Percentiles rank a stretch among this genome's conserved stretches.
phyloP scores from a whole-genome alignment of 2,797 vertebrate genomes.

The Lerista edwardsae region DNA sequence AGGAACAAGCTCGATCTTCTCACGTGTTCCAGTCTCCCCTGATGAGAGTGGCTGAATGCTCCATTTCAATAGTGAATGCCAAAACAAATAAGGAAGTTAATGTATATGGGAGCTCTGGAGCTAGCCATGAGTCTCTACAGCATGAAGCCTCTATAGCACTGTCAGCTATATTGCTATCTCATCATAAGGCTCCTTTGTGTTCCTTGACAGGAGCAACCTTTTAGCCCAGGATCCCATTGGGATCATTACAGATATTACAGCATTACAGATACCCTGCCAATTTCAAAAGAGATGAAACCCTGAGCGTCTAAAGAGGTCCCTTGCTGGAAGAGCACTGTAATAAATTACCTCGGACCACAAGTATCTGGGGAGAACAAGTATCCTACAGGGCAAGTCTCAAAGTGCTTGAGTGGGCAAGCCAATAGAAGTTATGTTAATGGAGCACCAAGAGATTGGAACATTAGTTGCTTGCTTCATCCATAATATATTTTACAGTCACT shows the following conservation, averaged over 20 bases:
- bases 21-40: too few species aligned
- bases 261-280: not conserved
- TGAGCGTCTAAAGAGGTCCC: not conserved
- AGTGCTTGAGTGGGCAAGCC: conserved; percentile 2
- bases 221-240: not conserved
- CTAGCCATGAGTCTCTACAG: not conserved
- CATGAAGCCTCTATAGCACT: not conserved
- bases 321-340: not conserved
- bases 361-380: not conserved
- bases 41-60: not conserved
- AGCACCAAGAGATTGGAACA: not conserved
- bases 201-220: not conserved
- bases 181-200: not conserved
- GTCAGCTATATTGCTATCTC: not conserved
- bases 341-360: conserved; percentile 6
- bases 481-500: not conserved
- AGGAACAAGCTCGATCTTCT: too few species aligned
- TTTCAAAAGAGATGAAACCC: not conserved
- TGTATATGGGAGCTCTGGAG: not conserved
- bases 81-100: not conserved
- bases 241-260: conserved; percentile 9
- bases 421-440: not conserved
- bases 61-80: not conserved
- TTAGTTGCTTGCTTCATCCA: conserved; percentile 13
- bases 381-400: conserved; percentile 19